phyloP scores from a whole-genome alignment of 2,113 vertebrate genomes.

The Acinonyx jubatus region DNA sequence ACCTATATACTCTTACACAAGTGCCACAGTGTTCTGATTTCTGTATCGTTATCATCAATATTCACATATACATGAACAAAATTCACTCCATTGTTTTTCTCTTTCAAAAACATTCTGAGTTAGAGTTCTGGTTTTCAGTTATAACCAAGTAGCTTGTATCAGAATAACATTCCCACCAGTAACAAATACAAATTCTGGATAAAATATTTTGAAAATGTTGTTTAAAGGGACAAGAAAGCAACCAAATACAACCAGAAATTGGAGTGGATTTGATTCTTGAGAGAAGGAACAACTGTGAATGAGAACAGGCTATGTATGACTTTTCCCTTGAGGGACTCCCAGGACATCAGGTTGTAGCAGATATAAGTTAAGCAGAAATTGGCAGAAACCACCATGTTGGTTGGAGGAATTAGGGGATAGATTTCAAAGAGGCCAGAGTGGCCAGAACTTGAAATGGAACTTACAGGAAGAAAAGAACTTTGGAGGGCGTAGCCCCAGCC shows the following conservation, averaged over 20 bases:
- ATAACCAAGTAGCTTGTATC: not conserved
- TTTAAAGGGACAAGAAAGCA: not conserved
- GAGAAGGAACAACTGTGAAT: not conserved
- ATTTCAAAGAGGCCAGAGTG: not conserved
- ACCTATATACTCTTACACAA: not conserved
- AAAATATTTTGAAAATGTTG: constrained; percentile 8
- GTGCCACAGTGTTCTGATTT: not conserved
- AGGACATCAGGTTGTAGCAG: not conserved
- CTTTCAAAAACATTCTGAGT: constrained; percentile 13
- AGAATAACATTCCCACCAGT: constrained; percentile 32
- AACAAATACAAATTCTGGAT: constrained; percentile 16
- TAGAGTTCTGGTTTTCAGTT: constrained; percentile 15
- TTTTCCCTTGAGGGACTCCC: not conserved
- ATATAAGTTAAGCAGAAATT: not conserved
- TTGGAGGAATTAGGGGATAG: not conserved
- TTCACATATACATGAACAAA: constrained; percentile 1
- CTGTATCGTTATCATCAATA: constrained; percentile 33
- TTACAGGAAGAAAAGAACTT: not conserved
- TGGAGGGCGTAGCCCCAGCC: not conserved
- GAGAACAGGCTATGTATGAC: not conserved
- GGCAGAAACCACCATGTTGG: too few species aligned
- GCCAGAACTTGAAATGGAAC: not conserved
- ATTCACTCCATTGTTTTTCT: not conserved
- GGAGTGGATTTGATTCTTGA: not conserved
- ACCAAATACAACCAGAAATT: not conserved